phyloP scores from a whole-genome alignment of 2,797 vertebrate species.

The Salmo trutta region DNA sequence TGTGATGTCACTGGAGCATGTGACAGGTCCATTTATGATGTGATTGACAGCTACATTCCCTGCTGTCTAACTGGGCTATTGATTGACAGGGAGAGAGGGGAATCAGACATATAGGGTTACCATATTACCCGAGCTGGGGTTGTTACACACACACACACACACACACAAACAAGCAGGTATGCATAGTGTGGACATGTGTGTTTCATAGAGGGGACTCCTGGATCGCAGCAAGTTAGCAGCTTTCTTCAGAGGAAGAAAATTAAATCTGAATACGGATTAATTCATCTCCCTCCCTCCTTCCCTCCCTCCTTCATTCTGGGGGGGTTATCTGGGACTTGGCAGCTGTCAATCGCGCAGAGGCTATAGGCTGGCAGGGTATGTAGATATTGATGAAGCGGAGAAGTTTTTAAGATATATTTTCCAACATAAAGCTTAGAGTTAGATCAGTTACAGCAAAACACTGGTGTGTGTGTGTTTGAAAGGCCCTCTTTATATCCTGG shows the following conservation, averaged over 20 bases:
- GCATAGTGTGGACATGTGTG: constrained; percentile 75
- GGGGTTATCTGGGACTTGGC: not conserved
- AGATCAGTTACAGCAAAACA: too few species aligned
- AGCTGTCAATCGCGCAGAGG: constrained; percentile 18
- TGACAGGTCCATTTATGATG: constrained; percentile 45
- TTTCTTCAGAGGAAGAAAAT: constrained; percentile 57
- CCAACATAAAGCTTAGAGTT: not conserved
- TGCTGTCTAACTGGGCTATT: constrained; percentile 67
- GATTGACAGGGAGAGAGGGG: constrained; percentile 56
- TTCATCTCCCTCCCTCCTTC: not conserved
- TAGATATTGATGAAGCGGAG: not conserved
- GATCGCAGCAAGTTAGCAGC: constrained; percentile 71
- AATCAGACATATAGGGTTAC: constrained; percentile 67
- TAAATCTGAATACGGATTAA: constrained; percentile 48
- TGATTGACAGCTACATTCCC: constrained; percentile 67
- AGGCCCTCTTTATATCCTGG: too few species aligned
- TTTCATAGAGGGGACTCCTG: constrained; percentile 56
- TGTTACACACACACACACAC: constrained; percentile 31
- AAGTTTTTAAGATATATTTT: constrained; percentile 22
- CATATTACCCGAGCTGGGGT: constrained; percentile 41
- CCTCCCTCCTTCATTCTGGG: constrained; percentile 37
- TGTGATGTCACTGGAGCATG: constrained; percentile 54
- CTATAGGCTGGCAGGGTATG: not conserved
- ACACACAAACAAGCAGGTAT: constrained; percentile 57
- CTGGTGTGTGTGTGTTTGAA: not conserved